phyloP scores from a whole-genome alignment of 1,140 invertebrate species.

The Conus betulinus region DNA sequence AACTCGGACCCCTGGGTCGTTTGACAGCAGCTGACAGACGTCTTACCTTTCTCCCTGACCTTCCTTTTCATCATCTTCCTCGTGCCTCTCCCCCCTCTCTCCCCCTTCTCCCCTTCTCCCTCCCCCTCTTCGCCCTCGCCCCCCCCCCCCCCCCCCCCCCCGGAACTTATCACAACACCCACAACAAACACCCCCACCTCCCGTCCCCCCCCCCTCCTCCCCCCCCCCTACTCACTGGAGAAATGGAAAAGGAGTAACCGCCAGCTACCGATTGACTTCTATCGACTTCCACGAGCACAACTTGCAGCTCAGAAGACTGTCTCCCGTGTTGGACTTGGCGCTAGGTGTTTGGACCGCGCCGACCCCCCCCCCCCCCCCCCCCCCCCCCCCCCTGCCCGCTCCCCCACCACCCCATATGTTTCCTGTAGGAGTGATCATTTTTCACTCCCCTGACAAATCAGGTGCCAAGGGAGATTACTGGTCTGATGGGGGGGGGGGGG shows the following conservation, averaged over 20 bases:
- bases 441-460: neutral
- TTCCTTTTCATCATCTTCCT: neutral
- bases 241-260: too few relatives aligned
- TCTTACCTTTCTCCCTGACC: neutral
- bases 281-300: neutral
- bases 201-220: too few relatives aligned
- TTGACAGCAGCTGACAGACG: too few relatives aligned
- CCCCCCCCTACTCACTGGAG: too few relatives aligned
- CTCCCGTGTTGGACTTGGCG: neutral
- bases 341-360: too few relatives aligned
- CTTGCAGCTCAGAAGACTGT: neutral
- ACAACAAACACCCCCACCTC: too few relatives aligned
- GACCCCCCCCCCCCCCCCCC: too few relatives aligned
- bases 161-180: too few relatives aligned
- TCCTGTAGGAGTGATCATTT: neutral
- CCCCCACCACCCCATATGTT: neutral
- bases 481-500: neutral
- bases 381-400: too few relatives aligned
- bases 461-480: slow-evolving; percentile 22
- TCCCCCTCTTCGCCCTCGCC: too few relatives aligned
- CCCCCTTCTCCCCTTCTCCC: neutral
- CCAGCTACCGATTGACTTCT: neutral
- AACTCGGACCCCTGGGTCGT: too few relatives aligned
- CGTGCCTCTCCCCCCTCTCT: neutral
- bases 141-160: too few relatives aligned